These are phyloP conservation scores for Bimastos eiseni DNA, from an alignment of 2,888 invertebrate species.

Conservation along the genomic window DNA sequence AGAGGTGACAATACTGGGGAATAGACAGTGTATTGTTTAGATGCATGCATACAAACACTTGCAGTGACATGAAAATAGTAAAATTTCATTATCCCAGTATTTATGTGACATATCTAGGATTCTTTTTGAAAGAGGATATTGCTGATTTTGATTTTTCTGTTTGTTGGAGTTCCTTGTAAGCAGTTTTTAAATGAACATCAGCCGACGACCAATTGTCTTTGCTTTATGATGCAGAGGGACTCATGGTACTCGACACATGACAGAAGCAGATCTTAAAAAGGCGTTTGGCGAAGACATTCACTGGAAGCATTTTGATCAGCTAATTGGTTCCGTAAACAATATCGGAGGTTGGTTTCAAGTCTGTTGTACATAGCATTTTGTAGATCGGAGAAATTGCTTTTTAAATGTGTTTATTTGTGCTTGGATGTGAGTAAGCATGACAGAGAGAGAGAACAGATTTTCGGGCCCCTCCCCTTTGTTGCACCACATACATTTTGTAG, in stretches of 20 bases:
- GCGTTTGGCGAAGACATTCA: neutral
- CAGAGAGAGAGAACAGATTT: neutral
- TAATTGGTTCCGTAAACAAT: slow-evolving; percentile 49
- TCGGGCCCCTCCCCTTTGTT: too few relatives aligned
- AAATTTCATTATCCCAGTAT: too few relatives aligned
- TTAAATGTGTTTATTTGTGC: neutral
- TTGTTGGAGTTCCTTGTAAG: neutral
- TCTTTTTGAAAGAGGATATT: too few relatives aligned
- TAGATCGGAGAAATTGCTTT: neutral
- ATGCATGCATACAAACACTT: too few relatives aligned
- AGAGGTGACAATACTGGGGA: too few relatives aligned
- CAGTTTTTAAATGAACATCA: neutral
- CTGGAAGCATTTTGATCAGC: slow-evolving; percentile 52
- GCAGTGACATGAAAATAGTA: too few relatives aligned
- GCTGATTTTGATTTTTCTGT: neutral
- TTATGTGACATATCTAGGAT: too few relatives aligned
- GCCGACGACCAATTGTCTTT: neutral
- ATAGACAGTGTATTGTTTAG: too few relatives aligned
- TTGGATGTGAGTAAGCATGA: neutral
- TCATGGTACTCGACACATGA: neutral
- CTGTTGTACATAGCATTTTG: neutral
- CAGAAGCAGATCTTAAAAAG: neutral
- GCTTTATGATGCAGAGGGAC: neutral
- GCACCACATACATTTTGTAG: too few relatives aligned
- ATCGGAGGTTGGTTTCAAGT: slow-evolving; percentile 35